Percentiles rank a stretch among this genome's conserved stretches.
Conservation (phyloP, 1,140 invertebrate genomes). For the Pogonomyrmex californicus region DNA sequence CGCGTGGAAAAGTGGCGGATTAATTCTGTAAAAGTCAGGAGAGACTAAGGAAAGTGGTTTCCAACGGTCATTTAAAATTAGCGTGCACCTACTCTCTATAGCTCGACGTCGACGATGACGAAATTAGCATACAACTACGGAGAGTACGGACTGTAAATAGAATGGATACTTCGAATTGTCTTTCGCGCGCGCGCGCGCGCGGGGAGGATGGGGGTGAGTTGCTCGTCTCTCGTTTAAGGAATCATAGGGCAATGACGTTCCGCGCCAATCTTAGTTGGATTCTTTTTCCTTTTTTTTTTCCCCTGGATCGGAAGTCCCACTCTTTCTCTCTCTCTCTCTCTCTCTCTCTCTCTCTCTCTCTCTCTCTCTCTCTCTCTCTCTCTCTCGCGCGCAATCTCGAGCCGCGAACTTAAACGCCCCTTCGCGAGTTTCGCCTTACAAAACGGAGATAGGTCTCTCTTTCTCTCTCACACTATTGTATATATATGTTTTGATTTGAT, state of each 20-base stretch:
- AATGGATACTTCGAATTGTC: slow-evolving; percentile 16
- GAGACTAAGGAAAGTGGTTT: slow-evolving; percentile 30
- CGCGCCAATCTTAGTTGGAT: neutral
- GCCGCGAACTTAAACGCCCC: slow-evolving; percentile 14
- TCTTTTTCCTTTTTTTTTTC: no score
- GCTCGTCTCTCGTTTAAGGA: slow-evolving; percentile 27
- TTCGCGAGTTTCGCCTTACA: slow-evolving; percentile 43
- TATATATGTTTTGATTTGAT: slow-evolving; percentile 71
- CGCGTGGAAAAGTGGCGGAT: neutral
- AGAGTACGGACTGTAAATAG: slow-evolving; percentile 37
- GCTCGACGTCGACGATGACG: slow-evolving; percentile 46
- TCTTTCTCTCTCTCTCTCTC: neutral
- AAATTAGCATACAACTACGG: slow-evolving; percentile 44
- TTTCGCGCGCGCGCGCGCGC: neutral
- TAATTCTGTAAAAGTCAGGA: slow-evolving; percentile 35
- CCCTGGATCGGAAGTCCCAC: neutral
- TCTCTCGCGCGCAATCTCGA: neutral
- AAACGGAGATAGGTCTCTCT: slow-evolving; percentile 42
- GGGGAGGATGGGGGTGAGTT: neutral
- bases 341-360: no score
- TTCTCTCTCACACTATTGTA: slow-evolving; percentile 44
- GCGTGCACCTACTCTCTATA: slow-evolving; percentile 15
- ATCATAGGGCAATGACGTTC: slow-evolving; percentile 45
- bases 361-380: no score
- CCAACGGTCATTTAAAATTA: slow-evolving; percentile 57